Percentiles rank a stretch among this genome's conserved stretches.
Evolutionary conservation across 2,113 vertebrate genomes (phyloP).

Genomic region (Lycocorax pyrrhopterus): DNA sequence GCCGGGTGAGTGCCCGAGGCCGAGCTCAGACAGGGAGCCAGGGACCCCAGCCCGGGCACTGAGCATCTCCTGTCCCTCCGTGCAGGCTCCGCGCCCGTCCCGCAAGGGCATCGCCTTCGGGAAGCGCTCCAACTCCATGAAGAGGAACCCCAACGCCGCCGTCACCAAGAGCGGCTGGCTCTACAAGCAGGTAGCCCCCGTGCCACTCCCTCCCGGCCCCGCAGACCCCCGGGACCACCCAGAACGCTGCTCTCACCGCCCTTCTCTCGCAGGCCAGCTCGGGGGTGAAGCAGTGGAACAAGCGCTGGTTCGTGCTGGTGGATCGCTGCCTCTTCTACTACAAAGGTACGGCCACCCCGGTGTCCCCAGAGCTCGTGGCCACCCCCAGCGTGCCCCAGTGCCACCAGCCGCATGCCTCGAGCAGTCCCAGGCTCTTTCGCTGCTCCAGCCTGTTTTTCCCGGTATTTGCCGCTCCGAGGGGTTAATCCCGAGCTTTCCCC

Average conservation of each 20-base stretch:
- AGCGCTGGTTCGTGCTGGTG: conserved; percentile 93
- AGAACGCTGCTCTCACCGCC: background rate
- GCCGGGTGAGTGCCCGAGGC: too few species aligned
- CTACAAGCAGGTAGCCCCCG: conserved; percentile 80
- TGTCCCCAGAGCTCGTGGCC: too few species aligned
- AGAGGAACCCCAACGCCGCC: too few species aligned
- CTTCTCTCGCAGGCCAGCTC: conserved; percentile 84
- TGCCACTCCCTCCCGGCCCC: background rate
- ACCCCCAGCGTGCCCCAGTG: too few species aligned
- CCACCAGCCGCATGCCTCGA: accelerated
- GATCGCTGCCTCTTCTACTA: conserved; percentile 97
- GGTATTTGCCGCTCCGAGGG: accelerated
- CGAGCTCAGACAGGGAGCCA: too few species aligned
- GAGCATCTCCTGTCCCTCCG: too few species aligned
- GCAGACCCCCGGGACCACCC: accelerated
- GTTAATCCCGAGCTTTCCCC: background rate
- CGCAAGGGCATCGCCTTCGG: too few species aligned
- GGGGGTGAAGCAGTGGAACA: conserved; percentile 96
- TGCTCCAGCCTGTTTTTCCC: background rate
- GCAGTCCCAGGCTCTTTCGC: accelerated
- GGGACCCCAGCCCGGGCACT: too few species aligned
- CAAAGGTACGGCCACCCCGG: conserved; percentile 75
- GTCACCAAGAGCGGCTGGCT: too few species aligned
- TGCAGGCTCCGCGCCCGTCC: too few species aligned
- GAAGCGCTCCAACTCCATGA: too few species aligned